phyloP scores from a whole-genome alignment of 2,888 invertebrate species.

The Heliothis peltigera region DNA sequence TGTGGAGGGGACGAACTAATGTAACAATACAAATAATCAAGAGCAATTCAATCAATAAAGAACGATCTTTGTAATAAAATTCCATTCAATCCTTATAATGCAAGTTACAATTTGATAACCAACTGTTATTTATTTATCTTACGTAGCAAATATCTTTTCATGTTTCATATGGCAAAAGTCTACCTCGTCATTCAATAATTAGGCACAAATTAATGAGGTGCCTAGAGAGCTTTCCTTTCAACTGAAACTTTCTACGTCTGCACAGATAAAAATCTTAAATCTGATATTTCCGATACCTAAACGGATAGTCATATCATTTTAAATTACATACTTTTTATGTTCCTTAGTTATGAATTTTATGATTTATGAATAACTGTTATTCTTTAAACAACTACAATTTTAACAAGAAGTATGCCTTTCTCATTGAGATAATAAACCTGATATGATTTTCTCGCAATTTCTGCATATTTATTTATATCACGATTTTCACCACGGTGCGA shows the following conservation, averaged over 20 bases:
- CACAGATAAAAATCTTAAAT: conserved; percentile 40
- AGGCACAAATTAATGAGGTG: conserved; percentile 27
- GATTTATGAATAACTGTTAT: conserved; percentile 1
- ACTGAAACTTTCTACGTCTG: conserved; percentile 46
- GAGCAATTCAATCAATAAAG: conserved; percentile 21
- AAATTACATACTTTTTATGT: conserved; percentile 17
- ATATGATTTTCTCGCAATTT: conserved; percentile 3
- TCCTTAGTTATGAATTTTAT: conserved; percentile 3
- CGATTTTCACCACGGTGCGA: conserved; percentile 11
- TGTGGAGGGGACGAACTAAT: conserved; percentile 22
- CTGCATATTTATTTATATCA: conserved; percentile 10
- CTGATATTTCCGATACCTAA: conserved; percentile 36
- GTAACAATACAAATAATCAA: conserved; percentile 27
- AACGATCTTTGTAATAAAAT: conserved; percentile 6
- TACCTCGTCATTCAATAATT: conserved; percentile 29
- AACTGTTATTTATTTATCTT: neutral
- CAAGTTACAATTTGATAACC: neutral
- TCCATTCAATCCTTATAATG: conserved; percentile 1
- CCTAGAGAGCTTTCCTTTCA: conserved; percentile 34
- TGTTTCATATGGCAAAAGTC: conserved; percentile 5
- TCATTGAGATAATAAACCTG: conserved; percentile 1
- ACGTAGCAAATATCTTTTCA: neutral
- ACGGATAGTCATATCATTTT: conserved; percentile 17
- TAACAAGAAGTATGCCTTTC: conserved; percentile 10
- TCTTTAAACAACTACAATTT: conserved; percentile 3